Evolutionary conservation across 2,113 vertebrate genomes (phyloP).

Genomic region (Nanorana parkeri): DNA sequence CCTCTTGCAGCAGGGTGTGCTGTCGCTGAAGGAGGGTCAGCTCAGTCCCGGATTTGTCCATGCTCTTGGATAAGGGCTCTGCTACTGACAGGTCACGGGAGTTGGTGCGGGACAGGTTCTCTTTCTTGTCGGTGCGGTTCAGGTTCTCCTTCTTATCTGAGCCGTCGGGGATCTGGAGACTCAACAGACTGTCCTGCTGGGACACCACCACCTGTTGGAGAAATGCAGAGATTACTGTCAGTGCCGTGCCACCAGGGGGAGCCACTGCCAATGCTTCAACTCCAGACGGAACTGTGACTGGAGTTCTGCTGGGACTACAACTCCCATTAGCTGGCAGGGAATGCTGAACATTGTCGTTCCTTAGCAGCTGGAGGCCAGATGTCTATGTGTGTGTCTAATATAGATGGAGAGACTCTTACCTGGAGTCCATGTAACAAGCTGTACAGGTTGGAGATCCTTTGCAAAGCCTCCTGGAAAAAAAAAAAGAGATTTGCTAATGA

Average conservation of each 20-base stretch:
- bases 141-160: slow-evolving; percentile 61
- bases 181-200: slow-evolving; percentile 85
- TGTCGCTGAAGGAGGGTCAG: slow-evolving; percentile 84
- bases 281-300: too few species aligned
- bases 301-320: too few species aligned
- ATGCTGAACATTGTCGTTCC: too few species aligned
- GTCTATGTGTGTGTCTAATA: too few species aligned
- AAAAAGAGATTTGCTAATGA: not conserved
- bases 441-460: slow-evolving; percentile 82
- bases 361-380: too few species aligned
- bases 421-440: slow-evolving; percentile 84
- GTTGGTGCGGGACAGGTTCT: slow-evolving; percentile 68
- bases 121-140: slow-evolving; percentile 64
- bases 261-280: not conserved
- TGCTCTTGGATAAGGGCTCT: slow-evolving; percentile 59
- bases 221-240: not conserved
- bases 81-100: slow-evolving; percentile 66
- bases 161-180: slow-evolving; percentile 75
- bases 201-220: slow-evolving; percentile 76
- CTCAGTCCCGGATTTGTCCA: slow-evolving; percentile 71
- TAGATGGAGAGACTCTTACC: slow-evolving; percentile 68
- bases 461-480: slow-evolving; percentile 77
- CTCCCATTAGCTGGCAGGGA: not conserved
- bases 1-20: slow-evolving; percentile 85
- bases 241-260: not conserved